Conservation (phyloP, 2,113 vertebrate species). For the Lutjanus erythropterus region DNA sequence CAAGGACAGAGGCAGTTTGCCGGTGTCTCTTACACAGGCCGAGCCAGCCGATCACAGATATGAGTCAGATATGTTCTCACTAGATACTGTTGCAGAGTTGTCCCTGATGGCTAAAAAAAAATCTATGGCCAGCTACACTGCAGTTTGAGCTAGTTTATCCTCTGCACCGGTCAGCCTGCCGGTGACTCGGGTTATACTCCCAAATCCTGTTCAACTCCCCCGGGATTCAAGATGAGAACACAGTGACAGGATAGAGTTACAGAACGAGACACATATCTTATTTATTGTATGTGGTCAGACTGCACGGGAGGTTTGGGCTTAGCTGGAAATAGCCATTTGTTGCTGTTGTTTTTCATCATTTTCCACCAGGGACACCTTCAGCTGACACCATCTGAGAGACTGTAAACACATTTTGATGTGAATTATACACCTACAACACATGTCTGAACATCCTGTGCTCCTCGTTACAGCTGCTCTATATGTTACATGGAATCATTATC, state of each 20-base stretch:
- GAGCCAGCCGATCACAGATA: constrained; percentile 64
- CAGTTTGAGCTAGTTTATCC: constrained; percentile 78
- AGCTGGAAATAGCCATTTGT: constrained; percentile 77
- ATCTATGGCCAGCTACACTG: constrained; percentile 76
- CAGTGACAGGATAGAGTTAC: constrained; percentile 80
- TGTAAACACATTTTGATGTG: constrained; percentile 68
- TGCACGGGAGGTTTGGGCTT: constrained; percentile 71
- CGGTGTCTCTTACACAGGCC: constrained; percentile 72
- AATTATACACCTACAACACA: constrained; percentile 63
- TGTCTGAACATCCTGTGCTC: constrained; percentile 15
- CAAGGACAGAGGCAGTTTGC: constrained; percentile 70
- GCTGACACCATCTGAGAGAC: constrained; percentile 63
- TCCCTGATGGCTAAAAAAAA: constrained; percentile 83
- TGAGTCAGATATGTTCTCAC: constrained; percentile 67
- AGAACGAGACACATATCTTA: constrained; percentile 79
- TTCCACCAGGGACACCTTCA: constrained; percentile 69
- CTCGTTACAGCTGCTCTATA: constrained; percentile 19
- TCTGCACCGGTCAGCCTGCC: constrained; percentile 69
- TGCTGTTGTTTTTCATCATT: constrained; percentile 74
- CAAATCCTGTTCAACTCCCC: constrained; percentile 32
- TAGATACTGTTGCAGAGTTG: constrained; percentile 76
- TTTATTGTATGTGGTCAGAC: constrained; percentile 81
- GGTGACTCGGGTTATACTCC: constrained; percentile 60
- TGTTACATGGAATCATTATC: constrained; percentile 10
- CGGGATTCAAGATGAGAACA: constrained; percentile 68